Base-by-base conservation (phyloP, 2,797 vertebrate genomes). In the Hydrophis major region DNA sequence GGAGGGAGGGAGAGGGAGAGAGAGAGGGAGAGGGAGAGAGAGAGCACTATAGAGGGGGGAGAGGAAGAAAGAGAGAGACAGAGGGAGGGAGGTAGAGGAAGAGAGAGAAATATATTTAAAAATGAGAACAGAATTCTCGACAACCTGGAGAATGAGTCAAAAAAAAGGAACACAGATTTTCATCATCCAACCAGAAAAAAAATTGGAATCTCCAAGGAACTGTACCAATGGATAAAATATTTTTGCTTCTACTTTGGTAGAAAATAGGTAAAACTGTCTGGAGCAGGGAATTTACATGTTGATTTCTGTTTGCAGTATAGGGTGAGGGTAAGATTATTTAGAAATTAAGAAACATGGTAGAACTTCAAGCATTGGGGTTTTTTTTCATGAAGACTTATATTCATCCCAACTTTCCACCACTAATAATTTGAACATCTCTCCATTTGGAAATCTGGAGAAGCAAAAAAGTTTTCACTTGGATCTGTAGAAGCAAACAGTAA, bases 1-100 rank as follows among this genome's bases (percentile, higher is more conserved):
- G 3, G 2, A 10, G 25, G 3, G 7, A 11, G 25, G 3, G 2
- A 27, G 8, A 2, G 22, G 25, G 0, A 1, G 7, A 6, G 57
- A 1, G 1, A 0, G 7, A 5, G 42, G 3, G 42, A 3, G 3
- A 42, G 42, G 42, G 42, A 1, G 22, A 8, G 59, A 1, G 1
- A 60, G 6, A 32, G 32, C 32, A 32, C 32, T 1, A 32, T 32
- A 32, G 32, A 32, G 32, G 32, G 32, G 32, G 32, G 32, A 32
- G 32, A 32, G 32, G 32, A 32, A 32, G 32, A 32, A 32, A 32
- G 32, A 32, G 32, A 32, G 32, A 32, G 32, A 32, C 32, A 32
- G 32, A 32, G 32, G 32, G 4, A 1, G 1, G 28, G 4, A 5
- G 0, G 28, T 12, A 28, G 61, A 28, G 1, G 13, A 28, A n/a